These are phyloP conservation scores for Dryas iulia DNA, from an alignment of 1,140 invertebrate genomes.

Conservation along the genomic window DNA sequence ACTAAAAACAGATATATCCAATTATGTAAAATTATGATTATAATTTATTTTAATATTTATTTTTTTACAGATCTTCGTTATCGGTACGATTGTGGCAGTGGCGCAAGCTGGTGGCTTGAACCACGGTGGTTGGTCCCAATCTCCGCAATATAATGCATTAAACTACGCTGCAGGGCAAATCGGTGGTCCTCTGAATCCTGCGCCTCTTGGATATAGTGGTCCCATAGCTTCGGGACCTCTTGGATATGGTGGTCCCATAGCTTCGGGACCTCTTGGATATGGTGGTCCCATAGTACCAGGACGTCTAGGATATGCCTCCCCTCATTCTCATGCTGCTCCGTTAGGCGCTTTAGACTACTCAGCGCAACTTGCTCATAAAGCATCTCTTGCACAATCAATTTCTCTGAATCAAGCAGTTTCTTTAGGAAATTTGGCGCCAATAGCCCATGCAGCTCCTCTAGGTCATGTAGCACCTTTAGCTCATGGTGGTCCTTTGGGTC, in stretches of 20 bases:
- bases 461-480: conserved; percentile 38
- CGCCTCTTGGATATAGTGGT: neutral
- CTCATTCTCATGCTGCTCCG: neutral
- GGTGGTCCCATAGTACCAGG: neutral
- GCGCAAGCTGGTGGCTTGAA: conserved; percentile 62
- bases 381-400: conserved; percentile 31
- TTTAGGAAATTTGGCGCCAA: conserved; percentile 25
- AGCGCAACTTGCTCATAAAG: conserved; percentile 22
- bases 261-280: neutral
- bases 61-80: conserved; percentile 48
- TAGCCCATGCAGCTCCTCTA: conserved; percentile 30
- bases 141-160: neutral
- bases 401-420: conserved; percentile 28
- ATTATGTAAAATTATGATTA: neutral
- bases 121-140: conserved; percentile 40
- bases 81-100: conserved; percentile 57
- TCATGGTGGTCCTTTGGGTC: conserved; percentile 35
- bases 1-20: neutral
- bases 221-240: neutral
- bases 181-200: neutral
- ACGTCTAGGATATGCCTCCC: neutral
- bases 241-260: neutral
- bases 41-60: conserved; percentile 9
- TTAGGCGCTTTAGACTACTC: conserved; percentile 12
- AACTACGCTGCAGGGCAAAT: conserved; percentile 5